Evolutionary conservation across 2,888 invertebrate genomes (phyloP).

Genomic region (Schizaphis graminum): DNA sequence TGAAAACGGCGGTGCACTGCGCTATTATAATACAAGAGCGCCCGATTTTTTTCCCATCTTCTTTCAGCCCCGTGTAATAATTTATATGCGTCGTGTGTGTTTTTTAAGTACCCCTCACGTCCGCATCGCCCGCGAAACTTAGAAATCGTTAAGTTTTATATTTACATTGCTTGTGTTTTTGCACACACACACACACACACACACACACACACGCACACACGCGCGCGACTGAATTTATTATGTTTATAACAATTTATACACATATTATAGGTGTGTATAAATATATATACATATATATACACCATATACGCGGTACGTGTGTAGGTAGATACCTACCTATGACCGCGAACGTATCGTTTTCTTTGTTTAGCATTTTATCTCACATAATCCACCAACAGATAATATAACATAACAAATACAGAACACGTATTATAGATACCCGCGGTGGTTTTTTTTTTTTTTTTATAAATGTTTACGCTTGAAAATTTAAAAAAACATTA

Average conservation of each 20-base stretch:
- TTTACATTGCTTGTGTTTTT: slow-evolving; percentile 10
- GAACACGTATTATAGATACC: slow-evolving; percentile 21
- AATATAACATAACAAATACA: slow-evolving; percentile 20
- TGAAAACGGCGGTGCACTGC: neutral
- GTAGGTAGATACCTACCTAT: neutral
- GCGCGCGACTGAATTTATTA: neutral
- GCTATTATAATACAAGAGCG: neutral
- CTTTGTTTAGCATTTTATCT: slow-evolving; percentile 28
- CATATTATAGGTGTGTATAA: neutral
- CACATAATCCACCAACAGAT: neutral
- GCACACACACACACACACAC: neutral
- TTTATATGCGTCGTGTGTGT: neutral
- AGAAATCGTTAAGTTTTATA: slow-evolving; percentile 43
- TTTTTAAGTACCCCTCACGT: neutral
- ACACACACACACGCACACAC: neutral
- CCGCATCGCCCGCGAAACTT: neutral
- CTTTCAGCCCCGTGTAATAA: neutral
- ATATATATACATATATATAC: no score
- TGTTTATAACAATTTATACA: neutral
- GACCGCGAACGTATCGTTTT: slow-evolving; percentile 16
- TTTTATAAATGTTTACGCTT: neutral
- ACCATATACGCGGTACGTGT: no score
- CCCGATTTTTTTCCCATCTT: neutral
- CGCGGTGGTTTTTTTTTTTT: neutral
- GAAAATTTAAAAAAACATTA: slow-evolving; percentile 8